Base-by-base conservation (phyloP, 2,888 invertebrate genomes). In the Anarsia innoxiella region DNA sequence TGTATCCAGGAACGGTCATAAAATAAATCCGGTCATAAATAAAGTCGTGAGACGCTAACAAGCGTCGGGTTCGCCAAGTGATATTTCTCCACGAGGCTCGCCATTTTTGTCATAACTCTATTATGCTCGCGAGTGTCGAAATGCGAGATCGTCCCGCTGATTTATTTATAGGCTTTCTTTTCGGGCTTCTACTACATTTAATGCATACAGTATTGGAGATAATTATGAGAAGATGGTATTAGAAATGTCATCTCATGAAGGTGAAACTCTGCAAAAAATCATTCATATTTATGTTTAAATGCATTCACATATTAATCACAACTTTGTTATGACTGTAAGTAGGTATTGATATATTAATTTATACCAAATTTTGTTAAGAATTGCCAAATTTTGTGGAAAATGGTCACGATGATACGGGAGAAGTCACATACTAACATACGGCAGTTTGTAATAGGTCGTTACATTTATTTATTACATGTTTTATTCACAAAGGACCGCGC, bases 1-100 rank as follows among this genome's bases (percentile, higher is more conserved):
- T 54, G 60, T 65, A 68, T 76, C 66, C 65, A 62, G 59, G 56
- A 66, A 59, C 63, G 71, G 73, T 59, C 73, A 84, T 84, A 84
- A 84, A 85, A 83, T 84, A 86, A 85, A 86, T 84, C 84, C 78
- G 72, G 71, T 53, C 82, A 84, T 86, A 86, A 86, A 86, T 86
- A 86, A 84, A 77, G 64, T 56, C 61, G 57, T 55, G 62, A 73
- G 82, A 66, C 79, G 78, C 84, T 86, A 86, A 86, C 85, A 86
- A 86, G 85, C 79, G 73, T 80, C 28, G 79, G 78, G 74, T 85
- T 84, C 76, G 63, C 69, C 75, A 68, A 76, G 75, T 75, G 66
- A 84, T 84, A 84, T 83, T 76, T 82, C 82, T 82, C 66, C n/a
- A n/a, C n/a, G n/a, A n/a, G 58, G 62, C 65, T 51, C 74, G 71